phyloP scores from a whole-genome alignment of 2,113 vertebrate genomes.

The Macroglossus sobrinus region DNA sequence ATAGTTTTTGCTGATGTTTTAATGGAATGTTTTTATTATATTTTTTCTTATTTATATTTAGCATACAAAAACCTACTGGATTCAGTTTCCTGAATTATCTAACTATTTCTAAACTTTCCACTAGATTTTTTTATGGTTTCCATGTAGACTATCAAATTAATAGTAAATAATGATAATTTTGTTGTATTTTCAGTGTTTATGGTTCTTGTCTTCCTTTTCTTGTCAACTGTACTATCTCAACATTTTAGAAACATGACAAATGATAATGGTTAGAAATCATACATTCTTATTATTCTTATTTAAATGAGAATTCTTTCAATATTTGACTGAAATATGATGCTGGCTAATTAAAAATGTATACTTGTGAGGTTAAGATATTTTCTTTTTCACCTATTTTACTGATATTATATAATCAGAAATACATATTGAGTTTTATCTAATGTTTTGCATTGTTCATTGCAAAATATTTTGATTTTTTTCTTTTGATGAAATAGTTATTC shows the following conservation, averaged over 20 bases:
- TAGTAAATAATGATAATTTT: background rate
- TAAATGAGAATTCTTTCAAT: background rate
- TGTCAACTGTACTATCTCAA: background rate
- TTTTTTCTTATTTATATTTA: background rate
- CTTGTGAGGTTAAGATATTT: background rate
- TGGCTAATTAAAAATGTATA: background rate
- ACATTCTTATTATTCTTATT: background rate
- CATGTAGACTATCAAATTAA: background rate
- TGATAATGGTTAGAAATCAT: background rate
- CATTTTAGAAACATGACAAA: background rate
- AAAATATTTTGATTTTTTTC: slow-evolving; percentile 2
- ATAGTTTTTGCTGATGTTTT: background rate
- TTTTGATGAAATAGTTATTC: background rate
- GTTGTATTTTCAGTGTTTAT: background rate
- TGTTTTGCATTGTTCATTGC: background rate
- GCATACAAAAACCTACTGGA: background rate
- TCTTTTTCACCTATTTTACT: background rate
- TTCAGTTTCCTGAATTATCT: background rate
- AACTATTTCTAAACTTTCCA: background rate
- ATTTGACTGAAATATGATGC: background rate
- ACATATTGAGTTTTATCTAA: background rate
- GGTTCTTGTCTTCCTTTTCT: background rate
- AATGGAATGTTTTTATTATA: background rate
- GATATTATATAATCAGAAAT: slow-evolving; percentile 7
- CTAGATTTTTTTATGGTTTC: background rate